Conservation (phyloP, 2,797 vertebrate species). For the Percopsis omiscomaycus region DNA sequence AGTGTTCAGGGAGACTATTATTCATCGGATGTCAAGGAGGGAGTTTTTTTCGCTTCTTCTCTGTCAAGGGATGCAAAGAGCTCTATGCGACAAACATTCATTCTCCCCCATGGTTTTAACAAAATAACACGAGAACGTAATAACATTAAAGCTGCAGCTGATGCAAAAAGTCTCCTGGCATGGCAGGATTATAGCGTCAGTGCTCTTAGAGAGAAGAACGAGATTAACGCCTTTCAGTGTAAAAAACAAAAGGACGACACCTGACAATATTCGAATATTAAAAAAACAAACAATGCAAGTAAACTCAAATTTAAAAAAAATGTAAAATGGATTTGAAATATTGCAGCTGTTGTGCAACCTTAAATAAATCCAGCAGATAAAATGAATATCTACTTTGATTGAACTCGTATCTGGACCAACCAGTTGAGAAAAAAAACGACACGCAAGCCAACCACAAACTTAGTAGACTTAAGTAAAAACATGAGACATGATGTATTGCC, state of each 20-base stretch:
- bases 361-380: background rate
- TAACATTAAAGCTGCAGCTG: slow-evolving; percentile 40
- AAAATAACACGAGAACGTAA: slow-evolving; percentile 44
- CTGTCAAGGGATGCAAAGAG: slow-evolving; percentile 33
- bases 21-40: slow-evolving; percentile 70
- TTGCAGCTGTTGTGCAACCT: background rate
- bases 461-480: background rate
- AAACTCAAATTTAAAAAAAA: background rate
- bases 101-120: slow-evolving; percentile 21
- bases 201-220: no score
- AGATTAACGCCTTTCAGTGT: background rate
- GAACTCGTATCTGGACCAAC: background rate
- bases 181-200: slow-evolving; percentile 32
- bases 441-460: no score
- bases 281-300: background rate
- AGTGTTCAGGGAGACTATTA: slow-evolving; percentile 59
- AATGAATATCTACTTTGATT: background rate
- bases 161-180: slow-evolving; percentile 40
- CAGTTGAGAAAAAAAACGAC: background rate
- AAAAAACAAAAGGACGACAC: background rate
- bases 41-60: slow-evolving; percentile 32
- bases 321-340: background rate
- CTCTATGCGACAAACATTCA: slow-evolving; percentile 37
- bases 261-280: background rate
- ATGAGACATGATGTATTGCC: slow-evolving; percentile 5